These are phyloP conservation scores for Strigops habroptila DNA, from an alignment of 2,113 vertebrate species.

Conservation along the genomic window DNA sequence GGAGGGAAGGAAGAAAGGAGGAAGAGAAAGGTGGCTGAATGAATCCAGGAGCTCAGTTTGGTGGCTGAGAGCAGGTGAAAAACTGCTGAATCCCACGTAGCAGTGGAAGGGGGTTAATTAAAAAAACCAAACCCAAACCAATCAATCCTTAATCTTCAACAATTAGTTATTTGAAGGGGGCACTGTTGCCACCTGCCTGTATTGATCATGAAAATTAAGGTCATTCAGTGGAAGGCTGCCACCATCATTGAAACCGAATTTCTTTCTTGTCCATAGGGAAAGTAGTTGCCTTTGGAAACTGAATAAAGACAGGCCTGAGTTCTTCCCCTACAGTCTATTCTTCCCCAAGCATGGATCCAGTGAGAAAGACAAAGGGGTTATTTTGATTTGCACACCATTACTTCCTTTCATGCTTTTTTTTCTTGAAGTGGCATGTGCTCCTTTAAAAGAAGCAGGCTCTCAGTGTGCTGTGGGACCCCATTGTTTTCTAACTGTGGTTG, in stretches of 20 bases:
- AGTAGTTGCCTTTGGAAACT: neutral
- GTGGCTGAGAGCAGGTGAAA: neutral
- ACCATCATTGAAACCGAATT: neutral
- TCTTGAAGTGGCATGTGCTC: neutral
- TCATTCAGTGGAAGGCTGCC: constrained; percentile 24
- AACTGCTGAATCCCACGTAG: neutral
- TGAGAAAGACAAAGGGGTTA: constrained; percentile 4
- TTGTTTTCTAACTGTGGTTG: neutral
- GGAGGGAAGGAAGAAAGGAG: neutral
- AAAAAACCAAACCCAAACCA: neutral
- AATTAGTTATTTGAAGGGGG: constrained; percentile 48
- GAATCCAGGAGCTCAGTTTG: neutral
- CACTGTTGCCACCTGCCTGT: constrained; percentile 50
- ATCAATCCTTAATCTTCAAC: constrained; percentile 56
- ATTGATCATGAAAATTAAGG: constrained; percentile 39
- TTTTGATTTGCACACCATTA: constrained; percentile 40
- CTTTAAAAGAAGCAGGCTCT: constrained; percentile 6
- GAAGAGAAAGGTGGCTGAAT: neutral
- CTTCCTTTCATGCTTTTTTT: constrained; percentile 13
- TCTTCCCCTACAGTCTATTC: constrained; percentile 29
- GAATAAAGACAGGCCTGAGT: constrained; percentile 29
- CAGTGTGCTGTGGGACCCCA: neutral
- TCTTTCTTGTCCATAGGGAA: neutral
- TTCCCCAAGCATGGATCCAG: constrained; percentile 1
- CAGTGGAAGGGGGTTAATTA: constrained; percentile 5